A percentile compares a stretch with the other conserved stretches of the same genome.
Evolutionary conservation across 2,888 invertebrate species (phyloP).

Genomic region (Drosophila atripex): DNA sequence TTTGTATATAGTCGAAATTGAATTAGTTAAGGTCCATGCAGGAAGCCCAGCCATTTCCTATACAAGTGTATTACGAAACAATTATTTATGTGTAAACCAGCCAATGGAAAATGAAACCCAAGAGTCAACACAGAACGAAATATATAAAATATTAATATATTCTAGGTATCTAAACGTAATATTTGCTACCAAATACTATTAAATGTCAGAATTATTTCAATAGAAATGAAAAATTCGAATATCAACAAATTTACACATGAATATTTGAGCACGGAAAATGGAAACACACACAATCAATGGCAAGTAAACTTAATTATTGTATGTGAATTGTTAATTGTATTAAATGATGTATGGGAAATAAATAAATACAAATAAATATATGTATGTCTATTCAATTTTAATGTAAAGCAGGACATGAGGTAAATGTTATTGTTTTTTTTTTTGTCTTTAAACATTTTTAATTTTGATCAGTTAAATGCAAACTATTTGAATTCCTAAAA

Average conservation of each 20-base stretch:
- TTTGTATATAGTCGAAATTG: constrained; percentile 61
- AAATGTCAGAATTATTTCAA: constrained; percentile 30
- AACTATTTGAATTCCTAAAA: not conserved
- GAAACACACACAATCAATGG: constrained; percentile 68
- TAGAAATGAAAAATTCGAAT: constrained; percentile 22
- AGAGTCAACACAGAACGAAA: constrained; percentile 16
- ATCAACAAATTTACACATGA: constrained; percentile 50
- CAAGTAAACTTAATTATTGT: constrained; percentile 73
- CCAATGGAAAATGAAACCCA: constrained; percentile 19
- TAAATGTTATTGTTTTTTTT: not conserved
- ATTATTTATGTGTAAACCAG: constrained; percentile 47
- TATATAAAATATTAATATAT: constrained; percentile 35
- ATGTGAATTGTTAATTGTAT: constrained; percentile 78
- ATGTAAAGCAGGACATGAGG: not conserved
- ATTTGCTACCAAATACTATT: constrained; percentile 36
- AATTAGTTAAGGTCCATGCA: constrained; percentile 32
- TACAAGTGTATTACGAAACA: constrained; percentile 48
- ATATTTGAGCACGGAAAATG: constrained; percentile 56
- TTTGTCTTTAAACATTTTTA: not conserved
- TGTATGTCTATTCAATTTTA: not conserved
- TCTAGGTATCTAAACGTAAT: constrained; percentile 22
- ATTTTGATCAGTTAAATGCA: no score
- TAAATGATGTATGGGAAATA: constrained; percentile 67
- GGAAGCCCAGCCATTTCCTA: constrained; percentile 36
- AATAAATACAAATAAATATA: constrained; percentile 38